These are phyloP conservation scores for Epiblema foenella DNA, from an alignment of 2,888 invertebrate genomes.

Conservation along the genomic window DNA sequence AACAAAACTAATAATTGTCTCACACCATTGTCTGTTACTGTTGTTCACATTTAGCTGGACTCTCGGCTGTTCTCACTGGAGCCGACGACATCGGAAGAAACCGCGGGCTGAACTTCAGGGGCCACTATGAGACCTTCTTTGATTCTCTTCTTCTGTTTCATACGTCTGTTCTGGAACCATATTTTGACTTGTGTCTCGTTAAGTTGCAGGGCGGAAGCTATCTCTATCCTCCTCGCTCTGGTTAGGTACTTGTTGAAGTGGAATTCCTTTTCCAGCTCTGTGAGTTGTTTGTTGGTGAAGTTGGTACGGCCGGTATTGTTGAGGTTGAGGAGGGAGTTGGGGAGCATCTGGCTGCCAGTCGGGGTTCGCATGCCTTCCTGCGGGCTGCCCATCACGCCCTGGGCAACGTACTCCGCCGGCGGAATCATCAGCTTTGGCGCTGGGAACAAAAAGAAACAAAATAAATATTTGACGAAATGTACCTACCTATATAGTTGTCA, in stretches of 20 bases:
- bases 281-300: conserved; percentile 99
- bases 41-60: conserved; percentile 80
- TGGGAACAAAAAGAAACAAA: conserved; percentile 70
- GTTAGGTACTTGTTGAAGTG: conserved; percentile 99
- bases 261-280: conserved; percentile 99
- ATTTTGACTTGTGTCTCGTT: conserved; percentile 99
- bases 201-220: conserved; percentile 97
- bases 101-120: conserved; percentile 79
- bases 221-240: conserved; percentile 97
- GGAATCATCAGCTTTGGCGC: conserved; percentile 88
- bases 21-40: too few relatives aligned
- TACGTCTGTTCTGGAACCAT: conserved; percentile 99
- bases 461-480: background rate
- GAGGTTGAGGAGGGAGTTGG: conserved; percentile 78
- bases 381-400: conserved; percentile 79
- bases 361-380: conserved; percentile 80
- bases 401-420: conserved; percentile 78
- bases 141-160: conserved; percentile 99
- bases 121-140: conserved; percentile 93
- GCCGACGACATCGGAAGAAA: conserved; percentile 72
- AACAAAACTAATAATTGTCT: conserved; percentile 38
- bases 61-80: conserved; percentile 90
- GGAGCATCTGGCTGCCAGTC: conserved; percentile 77
- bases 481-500: too few relatives aligned
- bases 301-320: conserved; percentile 98